Evolutionary conservation across 1,140 invertebrate genomes (phyloP).

Genomic region (Macrocentrus cingulum): DNA sequence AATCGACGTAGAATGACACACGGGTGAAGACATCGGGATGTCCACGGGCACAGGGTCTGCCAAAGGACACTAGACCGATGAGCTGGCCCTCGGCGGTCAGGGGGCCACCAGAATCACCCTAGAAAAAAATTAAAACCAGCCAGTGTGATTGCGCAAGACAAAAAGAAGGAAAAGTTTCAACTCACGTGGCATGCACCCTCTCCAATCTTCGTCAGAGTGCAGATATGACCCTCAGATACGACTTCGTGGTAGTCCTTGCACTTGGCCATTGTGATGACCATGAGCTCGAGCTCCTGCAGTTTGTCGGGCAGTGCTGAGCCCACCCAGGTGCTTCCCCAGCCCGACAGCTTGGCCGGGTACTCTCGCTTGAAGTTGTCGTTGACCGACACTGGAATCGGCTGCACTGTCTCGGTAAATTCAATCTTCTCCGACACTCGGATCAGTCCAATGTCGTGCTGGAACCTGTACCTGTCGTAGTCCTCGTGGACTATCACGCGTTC

Average conservation of each 20-base stretch:
- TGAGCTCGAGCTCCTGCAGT: slow-evolving; percentile 32
- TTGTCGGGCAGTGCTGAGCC: slow-evolving; percentile 31
- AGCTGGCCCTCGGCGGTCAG: slow-evolving; percentile 49
- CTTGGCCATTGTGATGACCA: slow-evolving; percentile 23
- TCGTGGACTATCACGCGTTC: slow-evolving; percentile 45
- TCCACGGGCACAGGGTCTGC: slow-evolving; percentile 62
- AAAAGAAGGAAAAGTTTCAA: no score
- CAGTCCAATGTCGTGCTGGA: slow-evolving; percentile 58
- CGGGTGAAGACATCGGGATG: slow-evolving; percentile 65
- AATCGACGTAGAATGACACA: slow-evolving; percentile 37
- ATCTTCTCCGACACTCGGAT: slow-evolving; percentile 46
- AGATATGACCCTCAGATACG: slow-evolving; percentile 57
- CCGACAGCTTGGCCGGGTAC: slow-evolving; percentile 42
- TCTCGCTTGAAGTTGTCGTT: slow-evolving; percentile 30
- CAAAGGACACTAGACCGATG: slow-evolving; percentile 65
- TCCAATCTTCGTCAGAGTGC: slow-evolving; percentile 63
- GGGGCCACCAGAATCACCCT: slow-evolving; percentile 63
- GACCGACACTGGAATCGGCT: slow-evolving; percentile 32
- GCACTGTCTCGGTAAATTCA: slow-evolving; percentile 40
- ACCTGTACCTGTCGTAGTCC: slow-evolving; percentile 32
- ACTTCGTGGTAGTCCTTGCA: slow-evolving; percentile 25
- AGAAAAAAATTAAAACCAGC: slow-evolving; percentile 28
- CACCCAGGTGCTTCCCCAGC: slow-evolving; percentile 52
- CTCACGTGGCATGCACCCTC: slow-evolving; percentile 64
- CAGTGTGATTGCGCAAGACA: slow-evolving; percentile 50